Conservation (phyloP, 1,140 invertebrate genomes). For the Rhagoletis zephyria region DNA sequence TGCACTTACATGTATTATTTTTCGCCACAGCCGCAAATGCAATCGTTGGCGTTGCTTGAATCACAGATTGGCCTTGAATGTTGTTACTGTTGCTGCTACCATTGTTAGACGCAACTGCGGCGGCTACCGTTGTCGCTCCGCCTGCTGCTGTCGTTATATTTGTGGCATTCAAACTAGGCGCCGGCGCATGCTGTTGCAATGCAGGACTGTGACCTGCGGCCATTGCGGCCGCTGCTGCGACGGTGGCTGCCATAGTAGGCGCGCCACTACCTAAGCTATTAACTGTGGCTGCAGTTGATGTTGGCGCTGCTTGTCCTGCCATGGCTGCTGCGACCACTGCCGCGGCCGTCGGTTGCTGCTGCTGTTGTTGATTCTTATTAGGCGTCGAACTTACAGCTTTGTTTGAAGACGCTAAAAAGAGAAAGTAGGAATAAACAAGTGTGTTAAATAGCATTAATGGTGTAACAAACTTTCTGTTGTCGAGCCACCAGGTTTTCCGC, state of each 20-base stretch:
- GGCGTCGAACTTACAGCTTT: conserved; percentile 73
- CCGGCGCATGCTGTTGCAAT: conserved; percentile 67
- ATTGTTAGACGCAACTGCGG: conserved; percentile 54
- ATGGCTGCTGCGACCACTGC: conserved; percentile 57
- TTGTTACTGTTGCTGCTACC: conserved; percentile 59
- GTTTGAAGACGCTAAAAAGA: conserved; percentile 65
- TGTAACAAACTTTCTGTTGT: conserved; percentile 51
- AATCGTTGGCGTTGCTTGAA: conserved; percentile 72
- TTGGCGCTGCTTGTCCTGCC: conserved; percentile 56
- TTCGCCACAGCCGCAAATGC: conserved; percentile 73
- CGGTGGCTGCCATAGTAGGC: conserved; percentile 60
- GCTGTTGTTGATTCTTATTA: conserved; percentile 67
- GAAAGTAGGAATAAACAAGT: conserved; percentile 16
- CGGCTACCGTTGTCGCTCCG: conserved; percentile 45
- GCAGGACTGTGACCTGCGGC: conserved; percentile 65
- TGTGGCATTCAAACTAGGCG: conserved; percentile 63
- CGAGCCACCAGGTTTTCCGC: conserved; percentile 76
- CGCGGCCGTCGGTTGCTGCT: conserved; percentile 59
- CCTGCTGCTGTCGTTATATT: conserved; percentile 49
- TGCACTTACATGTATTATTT: conserved; percentile 72
- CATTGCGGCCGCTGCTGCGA: conserved; percentile 56
- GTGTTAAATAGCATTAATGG: conserved; percentile 47
- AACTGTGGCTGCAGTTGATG: conserved; percentile 56
- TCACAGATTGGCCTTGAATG: conserved; percentile 73
- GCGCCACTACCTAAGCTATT: conserved; percentile 56